Base-by-base conservation (phyloP, 2,888 invertebrate species). In the Busseola fusca region DNA sequence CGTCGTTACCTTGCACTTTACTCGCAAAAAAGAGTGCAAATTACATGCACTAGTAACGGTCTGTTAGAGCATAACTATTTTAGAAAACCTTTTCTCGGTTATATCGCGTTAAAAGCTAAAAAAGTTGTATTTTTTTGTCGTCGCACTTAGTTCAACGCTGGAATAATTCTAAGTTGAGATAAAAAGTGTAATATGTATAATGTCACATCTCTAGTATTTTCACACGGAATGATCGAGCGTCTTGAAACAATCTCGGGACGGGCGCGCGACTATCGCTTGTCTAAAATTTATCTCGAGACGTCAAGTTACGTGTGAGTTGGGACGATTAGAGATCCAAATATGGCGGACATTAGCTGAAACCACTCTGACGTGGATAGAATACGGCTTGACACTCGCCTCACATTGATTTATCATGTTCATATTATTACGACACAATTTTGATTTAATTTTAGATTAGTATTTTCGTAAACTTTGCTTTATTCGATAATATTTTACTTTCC, bases 261-360 rank as follows among this genome's bases (percentile, higher is more conserved):
- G 77, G 63, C 70, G 71, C 78, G 72, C 65, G 72, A 74, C 85
- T 89, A 89, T 89, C 89, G 72, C 83, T 84, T 88, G 89, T 90
- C 89, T 84, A 84, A 89, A 89, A 88, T 72, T 89, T 89, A 90
- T 90, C 90, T 78, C 37, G 64, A 72, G 45, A 76, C 84, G 90
- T 90, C 90, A 88, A 82, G 70, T 75, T 69, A 78, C 69, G 77
- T 84, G 85, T 84, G 83, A 83, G 78, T 69, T 58, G 74, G 67
- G 66, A 76, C 72, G 83, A 84, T 83, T 84, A 84, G 67, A 69
- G 56, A 65, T 65, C 74, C 80, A 73, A 81, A 81, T 83, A 80
- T 83, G 76, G 77, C 30, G 64, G 78, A 72, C 69, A 70, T 76
- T 72, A 79, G 72, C 59, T 80, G 78, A 77, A 80, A 70, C 81